Evolutionary conservation across 2,888 invertebrate species (phyloP).

Genomic region (Hedya salicella): DNA sequence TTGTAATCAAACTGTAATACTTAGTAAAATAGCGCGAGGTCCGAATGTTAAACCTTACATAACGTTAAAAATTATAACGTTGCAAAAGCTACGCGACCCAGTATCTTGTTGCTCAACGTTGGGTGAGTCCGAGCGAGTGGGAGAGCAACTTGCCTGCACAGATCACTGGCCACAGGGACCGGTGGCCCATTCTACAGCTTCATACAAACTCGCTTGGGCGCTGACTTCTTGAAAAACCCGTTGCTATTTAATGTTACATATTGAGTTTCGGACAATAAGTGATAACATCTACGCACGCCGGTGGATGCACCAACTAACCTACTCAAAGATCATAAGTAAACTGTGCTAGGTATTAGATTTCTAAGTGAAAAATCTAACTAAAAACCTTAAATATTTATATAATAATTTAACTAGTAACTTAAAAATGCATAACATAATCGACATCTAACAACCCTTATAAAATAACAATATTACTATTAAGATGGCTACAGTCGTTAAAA

Average conservation of each 20-base stretch:
- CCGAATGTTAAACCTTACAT: constrained; percentile 46
- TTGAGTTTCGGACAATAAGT: too few species aligned
- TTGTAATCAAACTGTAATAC: constrained; percentile 38
- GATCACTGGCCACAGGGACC: constrained; percentile 4
- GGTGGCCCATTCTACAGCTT: neutral
- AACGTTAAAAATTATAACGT: constrained; percentile 57
- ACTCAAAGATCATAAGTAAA: too few species aligned
- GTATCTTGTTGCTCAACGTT: constrained; percentile 50
- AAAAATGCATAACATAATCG: too few species aligned
- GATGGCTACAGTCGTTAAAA: too few species aligned
- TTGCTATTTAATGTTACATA: constrained; percentile 7
- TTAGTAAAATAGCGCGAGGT: constrained; percentile 35
- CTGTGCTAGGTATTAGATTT: too few species aligned
- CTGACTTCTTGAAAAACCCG: constrained; percentile 10
- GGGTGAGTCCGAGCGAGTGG: constrained; percentile 44
- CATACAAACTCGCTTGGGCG: neutral
- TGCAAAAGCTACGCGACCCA: constrained; percentile 53
- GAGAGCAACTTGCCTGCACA: constrained; percentile 42
- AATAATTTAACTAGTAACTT: too few species aligned
- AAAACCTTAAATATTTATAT: too few species aligned
- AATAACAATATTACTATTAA: too few species aligned
- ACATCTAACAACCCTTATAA: too few species aligned
- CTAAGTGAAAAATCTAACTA: too few species aligned
- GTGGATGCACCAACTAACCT: too few species aligned
- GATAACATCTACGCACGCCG: too few species aligned